These are phyloP conservation scores for Melanaphis sacchari DNA, from an alignment of 1,140 invertebrate genomes.

Conservation along the genomic window DNA sequence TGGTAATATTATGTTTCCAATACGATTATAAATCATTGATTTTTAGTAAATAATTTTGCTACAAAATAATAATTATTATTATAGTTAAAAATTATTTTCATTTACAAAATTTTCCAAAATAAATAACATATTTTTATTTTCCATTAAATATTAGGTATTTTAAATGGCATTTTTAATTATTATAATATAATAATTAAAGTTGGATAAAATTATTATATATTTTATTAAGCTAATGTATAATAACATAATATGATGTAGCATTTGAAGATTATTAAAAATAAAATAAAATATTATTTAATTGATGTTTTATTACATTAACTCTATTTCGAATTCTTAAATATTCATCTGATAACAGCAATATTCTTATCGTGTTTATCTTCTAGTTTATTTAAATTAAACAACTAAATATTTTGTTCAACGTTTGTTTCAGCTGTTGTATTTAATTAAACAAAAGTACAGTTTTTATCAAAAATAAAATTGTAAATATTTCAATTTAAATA, in stretches of 20 bases:
- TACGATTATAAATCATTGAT: background rate
- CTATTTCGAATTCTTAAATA: background rate
- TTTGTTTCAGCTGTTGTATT: background rate
- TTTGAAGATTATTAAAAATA: background rate
- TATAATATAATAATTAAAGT: too few species aligned
- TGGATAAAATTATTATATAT: background rate
- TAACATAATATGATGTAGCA: background rate
- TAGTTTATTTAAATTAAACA: background rate
- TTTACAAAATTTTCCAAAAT: background rate
- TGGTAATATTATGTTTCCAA: background rate
- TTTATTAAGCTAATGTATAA: background rate
- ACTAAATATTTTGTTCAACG: too few species aligned
- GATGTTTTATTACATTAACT: background rate
- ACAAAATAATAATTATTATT: background rate
- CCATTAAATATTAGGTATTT: background rate
- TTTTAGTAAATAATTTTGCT: background rate
- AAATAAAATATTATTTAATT: background rate
- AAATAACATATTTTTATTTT: background rate
- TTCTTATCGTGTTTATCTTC: background rate
- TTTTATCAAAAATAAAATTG: background rate
- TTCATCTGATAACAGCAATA: background rate
- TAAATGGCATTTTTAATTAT: background rate
- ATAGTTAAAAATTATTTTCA: background rate
- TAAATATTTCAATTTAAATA: background rate
- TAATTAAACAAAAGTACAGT: background rate